Base-by-base conservation (phyloP, 2,888 invertebrate species). In the Agrochola circellaris region DNA sequence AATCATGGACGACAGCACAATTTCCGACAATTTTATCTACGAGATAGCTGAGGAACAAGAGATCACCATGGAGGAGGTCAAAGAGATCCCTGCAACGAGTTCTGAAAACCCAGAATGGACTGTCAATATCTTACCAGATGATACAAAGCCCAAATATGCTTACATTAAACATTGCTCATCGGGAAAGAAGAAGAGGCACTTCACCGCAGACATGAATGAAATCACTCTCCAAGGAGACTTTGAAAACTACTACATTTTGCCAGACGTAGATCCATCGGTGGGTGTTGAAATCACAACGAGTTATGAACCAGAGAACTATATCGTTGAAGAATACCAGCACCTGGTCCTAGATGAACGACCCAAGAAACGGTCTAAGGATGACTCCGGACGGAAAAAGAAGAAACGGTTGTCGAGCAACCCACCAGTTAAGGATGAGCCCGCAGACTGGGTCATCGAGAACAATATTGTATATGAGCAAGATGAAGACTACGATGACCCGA, bases 11-110 rank as follows among this genome's bases (percentile, higher is more conserved):
- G 95, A 95, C 8, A 87, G 87, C 0, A 90, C 91, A 3, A 94
- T 95, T 7, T 89, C 95, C 0, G 95, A 96, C 73, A 95, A 96
- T 85, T 96, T 96, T 87, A 96, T 96, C 1, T 96, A 96, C 75
- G 96, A 96, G 81, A 96, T 96, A n/a, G 96, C 96, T 0, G 96
- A 96, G 42, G 96, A 96, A 73, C 96, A 96, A 73, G 96, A 96
- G 81, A 96, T 96, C 7, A 90, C 93, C 0, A 96, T 96, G 96
- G 96, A 96, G 20, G 96, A 96, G 56, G 87, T 88, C 0, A 95
- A 95, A 68, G 96, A 96, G 69, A 95, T 95, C 20, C 94, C 95
- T 0, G 88, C 89, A 0, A 78, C 91, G 0, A 30, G 15, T 0
- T 77, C 91, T 0, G 93, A 92, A 0, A 92, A 92, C 77, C 90